phyloP scores from a whole-genome alignment of 2,113 vertebrate genomes.

The Mionectes macconnelli region DNA sequence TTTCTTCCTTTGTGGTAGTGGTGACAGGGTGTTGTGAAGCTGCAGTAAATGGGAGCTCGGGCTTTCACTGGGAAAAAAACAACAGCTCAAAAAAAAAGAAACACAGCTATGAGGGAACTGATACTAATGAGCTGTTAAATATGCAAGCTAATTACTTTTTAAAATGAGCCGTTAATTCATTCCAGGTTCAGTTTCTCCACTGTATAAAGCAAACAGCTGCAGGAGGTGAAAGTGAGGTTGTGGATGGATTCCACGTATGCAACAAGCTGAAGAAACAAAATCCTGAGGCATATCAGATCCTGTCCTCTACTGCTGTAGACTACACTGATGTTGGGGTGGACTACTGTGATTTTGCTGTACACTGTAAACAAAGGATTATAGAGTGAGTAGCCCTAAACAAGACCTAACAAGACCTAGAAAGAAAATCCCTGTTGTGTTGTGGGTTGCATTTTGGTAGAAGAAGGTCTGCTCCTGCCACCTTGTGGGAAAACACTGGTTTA shows the following conservation, averaged over 20 bases:
- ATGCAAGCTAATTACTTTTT: background rate
- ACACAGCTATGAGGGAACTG: background rate
- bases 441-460: background rate
- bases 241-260: slow-evolving; percentile 88
- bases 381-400: slow-evolving; percentile 76
- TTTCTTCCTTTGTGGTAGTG: background rate
- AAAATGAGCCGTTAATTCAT: background rate
- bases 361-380: slow-evolving; percentile 90
- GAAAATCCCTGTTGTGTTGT: background rate
- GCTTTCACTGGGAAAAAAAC: background rate
- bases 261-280: slow-evolving; percentile 80
- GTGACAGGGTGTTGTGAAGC: background rate
- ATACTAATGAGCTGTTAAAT: background rate
- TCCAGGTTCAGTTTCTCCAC: slow-evolving; percentile 91
- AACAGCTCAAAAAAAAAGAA: background rate
- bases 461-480: slow-evolving; percentile 56
- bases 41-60: background rate
- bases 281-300: slow-evolving; percentile 81
- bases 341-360: slow-evolving; percentile 91
- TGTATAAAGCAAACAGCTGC: slow-evolving; percentile 85
- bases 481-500: background rate
- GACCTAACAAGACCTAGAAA: background rate
- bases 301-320: slow-evolving; percentile 83
- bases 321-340: slow-evolving; percentile 88
- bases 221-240: slow-evolving; percentile 87